phyloP scores from a whole-genome alignment of 2,797 vertebrate species.

The Galago senegalensis region DNA sequence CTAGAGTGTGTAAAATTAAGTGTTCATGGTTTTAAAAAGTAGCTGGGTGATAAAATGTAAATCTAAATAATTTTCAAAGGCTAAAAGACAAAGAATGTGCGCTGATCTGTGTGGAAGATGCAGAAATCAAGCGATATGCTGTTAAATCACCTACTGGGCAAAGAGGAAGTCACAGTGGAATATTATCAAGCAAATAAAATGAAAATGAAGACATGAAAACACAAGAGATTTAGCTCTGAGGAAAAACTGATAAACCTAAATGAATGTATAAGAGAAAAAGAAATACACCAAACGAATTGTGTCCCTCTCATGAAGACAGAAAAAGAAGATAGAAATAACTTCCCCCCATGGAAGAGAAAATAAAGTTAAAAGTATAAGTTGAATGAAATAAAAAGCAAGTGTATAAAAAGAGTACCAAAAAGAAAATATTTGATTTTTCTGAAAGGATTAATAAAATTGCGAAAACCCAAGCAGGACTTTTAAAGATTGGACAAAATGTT shows the following conservation, averaged over 20 bases:
- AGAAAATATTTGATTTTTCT: not conserved
- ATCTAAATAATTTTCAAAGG: conserved; percentile 54
- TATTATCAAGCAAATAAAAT: conserved; percentile 8
- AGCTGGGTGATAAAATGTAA: not conserved
- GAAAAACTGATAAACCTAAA: not conserved
- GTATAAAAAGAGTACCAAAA: not conserved
- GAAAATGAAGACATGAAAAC: conserved; percentile 29
- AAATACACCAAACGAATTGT: not conserved
- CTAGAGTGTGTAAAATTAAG: conserved; percentile 21
- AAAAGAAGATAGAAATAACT: conserved; percentile 24
- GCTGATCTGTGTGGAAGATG: not conserved
- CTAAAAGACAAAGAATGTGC: conserved; percentile 22
- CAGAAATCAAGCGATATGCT: conserved; percentile 1
- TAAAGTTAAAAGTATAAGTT: not conserved
- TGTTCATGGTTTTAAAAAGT: not conserved
- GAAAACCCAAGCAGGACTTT: conserved; percentile 23
- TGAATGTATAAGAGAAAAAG: not conserved
- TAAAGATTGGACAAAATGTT: not conserved
- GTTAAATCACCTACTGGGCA: not conserved
- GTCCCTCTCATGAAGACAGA: not conserved
- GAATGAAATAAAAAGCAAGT: conserved; percentile 49
- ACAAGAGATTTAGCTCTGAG: not conserved
- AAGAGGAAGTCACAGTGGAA: not conserved
- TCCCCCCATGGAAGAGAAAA: not conserved
- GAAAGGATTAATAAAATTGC: not conserved